Evolutionary conservation across 2,888 invertebrate species (phyloP).

Genomic region (Crematogaster levior): DNA sequence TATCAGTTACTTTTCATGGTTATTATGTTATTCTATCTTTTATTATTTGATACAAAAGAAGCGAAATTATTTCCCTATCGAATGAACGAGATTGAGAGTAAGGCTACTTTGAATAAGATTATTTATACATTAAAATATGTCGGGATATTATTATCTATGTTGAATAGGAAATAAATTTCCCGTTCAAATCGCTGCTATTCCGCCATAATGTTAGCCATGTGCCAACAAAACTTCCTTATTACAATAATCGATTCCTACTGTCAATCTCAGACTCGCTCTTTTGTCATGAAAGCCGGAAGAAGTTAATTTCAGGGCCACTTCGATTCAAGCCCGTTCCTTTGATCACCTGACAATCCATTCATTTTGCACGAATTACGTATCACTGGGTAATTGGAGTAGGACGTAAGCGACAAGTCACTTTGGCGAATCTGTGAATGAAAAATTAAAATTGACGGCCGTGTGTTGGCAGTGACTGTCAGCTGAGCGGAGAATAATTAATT

Average conservation of each 20-base stretch:
- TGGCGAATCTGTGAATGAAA: constrained; percentile 31
- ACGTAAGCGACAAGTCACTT: constrained; percentile 6
- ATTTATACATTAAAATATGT: neutral
- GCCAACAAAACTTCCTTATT: constrained; percentile 28
- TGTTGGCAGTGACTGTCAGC: constrained; percentile 8
- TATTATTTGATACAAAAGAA: neutral
- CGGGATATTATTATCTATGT: constrained; percentile 8
- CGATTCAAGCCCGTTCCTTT: constrained; percentile 7
- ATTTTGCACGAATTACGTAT: constrained; percentile 37
- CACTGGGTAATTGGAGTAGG: constrained; percentile 1
- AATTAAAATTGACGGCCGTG: constrained; percentile 38
- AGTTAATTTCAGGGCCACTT: constrained; percentile 18
- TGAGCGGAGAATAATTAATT: constrained; percentile 39
- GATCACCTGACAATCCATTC: constrained; percentile 26
- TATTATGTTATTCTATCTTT: neutral
- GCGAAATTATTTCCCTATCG: neutral
- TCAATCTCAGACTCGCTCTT: constrained; percentile 19
- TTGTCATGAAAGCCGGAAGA: constrained; percentile 33
- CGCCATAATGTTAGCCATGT: constrained; percentile 11
- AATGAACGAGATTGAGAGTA: neutral
- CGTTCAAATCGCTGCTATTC: neutral
- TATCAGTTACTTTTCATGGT: too few species aligned
- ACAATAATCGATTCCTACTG: constrained; percentile 23
- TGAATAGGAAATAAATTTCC: constrained; percentile 18
- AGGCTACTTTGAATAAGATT: too few species aligned